phyloP scores from a whole-genome alignment of 2,888 invertebrate genomes.

The Oeneis ivallda region DNA sequence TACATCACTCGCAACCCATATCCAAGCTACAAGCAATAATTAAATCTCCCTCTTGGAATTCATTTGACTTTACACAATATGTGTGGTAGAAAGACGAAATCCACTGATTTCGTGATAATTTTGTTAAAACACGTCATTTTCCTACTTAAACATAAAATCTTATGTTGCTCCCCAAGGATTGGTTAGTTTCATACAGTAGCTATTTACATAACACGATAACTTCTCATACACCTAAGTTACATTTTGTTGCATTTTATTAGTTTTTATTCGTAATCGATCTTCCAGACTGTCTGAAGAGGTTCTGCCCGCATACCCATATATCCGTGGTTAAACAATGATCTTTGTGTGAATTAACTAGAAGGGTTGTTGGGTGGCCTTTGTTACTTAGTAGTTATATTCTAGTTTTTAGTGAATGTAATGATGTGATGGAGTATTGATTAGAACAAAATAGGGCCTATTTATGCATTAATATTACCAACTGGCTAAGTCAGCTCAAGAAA shows the following conservation, averaged over 20 bases:
- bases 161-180: no score
- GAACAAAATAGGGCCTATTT: not conserved
- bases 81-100: no score
- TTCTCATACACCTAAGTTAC: no score
- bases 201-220: no score
- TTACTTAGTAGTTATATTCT: no score
- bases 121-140: not conserved
- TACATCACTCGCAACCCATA: constrained; percentile 30
- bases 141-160: not conserved
- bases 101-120: no score
- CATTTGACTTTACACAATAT: not conserved
- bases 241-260: no score
- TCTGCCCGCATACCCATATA: constrained; percentile 25
- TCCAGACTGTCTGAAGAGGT: constrained; percentile 20
- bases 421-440: not conserved
- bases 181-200: no score
- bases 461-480: not conserved
- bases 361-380: constrained; percentile 16
- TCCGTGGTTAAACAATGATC: constrained; percentile 16
- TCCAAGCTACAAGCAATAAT: constrained; percentile 44
- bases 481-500: not conserved
- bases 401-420: not conserved
- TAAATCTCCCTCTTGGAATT: constrained; percentile 37
- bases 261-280: constrained; percentile 20
- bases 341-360: constrained; percentile 12